phyloP scores from a whole-genome alignment of 1,140 invertebrate genomes.

The Galleria mellonella region DNA sequence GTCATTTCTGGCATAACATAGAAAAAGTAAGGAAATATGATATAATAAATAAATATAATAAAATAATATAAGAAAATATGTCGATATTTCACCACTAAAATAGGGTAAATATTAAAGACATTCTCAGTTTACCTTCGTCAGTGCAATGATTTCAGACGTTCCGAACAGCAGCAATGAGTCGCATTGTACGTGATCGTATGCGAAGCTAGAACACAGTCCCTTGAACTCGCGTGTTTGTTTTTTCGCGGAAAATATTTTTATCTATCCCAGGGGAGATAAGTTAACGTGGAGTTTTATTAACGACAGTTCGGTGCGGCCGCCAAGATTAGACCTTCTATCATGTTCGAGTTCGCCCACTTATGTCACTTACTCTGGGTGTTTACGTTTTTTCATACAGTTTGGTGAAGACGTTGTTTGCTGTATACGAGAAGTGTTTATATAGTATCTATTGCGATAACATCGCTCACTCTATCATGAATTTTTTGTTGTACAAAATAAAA shows the following conservation, averaged over 20 bases:
- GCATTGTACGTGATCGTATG: neutral
- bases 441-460: too few relatives aligned
- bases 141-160: too few relatives aligned
- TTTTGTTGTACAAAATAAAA: too few relatives aligned
- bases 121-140: too few relatives aligned
- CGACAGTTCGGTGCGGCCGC: constrained; percentile 38
- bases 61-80: too few relatives aligned
- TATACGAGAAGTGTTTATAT: too few relatives aligned
- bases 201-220: neutral
- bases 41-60: too few relatives aligned
- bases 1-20: too few relatives aligned
- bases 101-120: too few relatives aligned
- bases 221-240: constrained; percentile 31
- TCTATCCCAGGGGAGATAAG: constrained; percentile 42
- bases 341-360: constrained; percentile 26
- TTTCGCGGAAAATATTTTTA: constrained; percentile 44
- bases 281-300: constrained; percentile 51
- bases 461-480: too few relatives aligned
- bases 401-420: constrained; percentile 1
- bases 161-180: neutral
- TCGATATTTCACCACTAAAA: too few relatives aligned
- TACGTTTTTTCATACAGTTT: constrained; percentile 6
- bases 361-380: constrained; percentile 19
- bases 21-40: too few relatives aligned
- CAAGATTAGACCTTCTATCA: constrained; percentile 41